A percentile compares a stretch with the other conserved stretches of the same genome.
Conservation (phyloP, 2,888 invertebrate species). For the Protophormia terraenovae region DNA sequence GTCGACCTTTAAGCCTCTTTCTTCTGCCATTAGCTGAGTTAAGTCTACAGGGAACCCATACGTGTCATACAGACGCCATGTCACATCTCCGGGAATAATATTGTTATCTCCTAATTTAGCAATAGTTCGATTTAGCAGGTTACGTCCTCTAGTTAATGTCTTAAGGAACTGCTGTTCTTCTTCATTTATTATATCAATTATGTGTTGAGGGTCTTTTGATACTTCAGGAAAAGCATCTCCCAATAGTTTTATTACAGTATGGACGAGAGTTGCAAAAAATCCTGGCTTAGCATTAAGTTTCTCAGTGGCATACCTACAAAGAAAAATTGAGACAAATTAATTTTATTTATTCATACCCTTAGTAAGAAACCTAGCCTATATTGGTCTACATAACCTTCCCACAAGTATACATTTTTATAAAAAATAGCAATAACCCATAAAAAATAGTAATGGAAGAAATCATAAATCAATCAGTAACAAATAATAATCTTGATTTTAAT, state of each 20-base stretch:
- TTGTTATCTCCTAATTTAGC: constrained; percentile 88
- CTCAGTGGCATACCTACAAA: constrained; percentile 92
- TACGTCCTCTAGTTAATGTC: constrained; percentile 94
- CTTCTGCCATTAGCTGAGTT: constrained; percentile 98
- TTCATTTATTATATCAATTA: constrained; percentile 97
- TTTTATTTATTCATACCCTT: too few relatives aligned
- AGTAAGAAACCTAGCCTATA: too few relatives aligned
- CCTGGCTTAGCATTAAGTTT: constrained; percentile 98
- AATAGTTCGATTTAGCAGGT: constrained; percentile 94
- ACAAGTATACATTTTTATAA: too few relatives aligned
- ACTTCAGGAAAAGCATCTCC: constrained; percentile 91
- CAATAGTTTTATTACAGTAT: constrained; percentile 93
- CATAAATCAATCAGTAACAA: too few relatives aligned
- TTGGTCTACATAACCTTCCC: too few relatives aligned
- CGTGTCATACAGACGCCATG: constrained; percentile 99
- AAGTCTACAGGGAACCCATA: constrained; percentile 99
- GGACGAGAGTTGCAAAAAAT: constrained; percentile 94
- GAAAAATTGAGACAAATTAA: not conserved
- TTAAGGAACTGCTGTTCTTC: constrained; percentile 99
- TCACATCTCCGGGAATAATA: constrained; percentile 95
- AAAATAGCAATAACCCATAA: too few relatives aligned
- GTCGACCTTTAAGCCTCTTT: constrained; percentile 93
- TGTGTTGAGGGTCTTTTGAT: constrained; percentile 93
- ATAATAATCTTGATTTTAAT: too few relatives aligned
- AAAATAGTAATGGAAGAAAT: too few relatives aligned